Evolutionary conservation across 1,140 invertebrate genomes (phyloP), one percentile per base, ranked within the genome.

Genomic region (Bombus impatiens): DNA sequence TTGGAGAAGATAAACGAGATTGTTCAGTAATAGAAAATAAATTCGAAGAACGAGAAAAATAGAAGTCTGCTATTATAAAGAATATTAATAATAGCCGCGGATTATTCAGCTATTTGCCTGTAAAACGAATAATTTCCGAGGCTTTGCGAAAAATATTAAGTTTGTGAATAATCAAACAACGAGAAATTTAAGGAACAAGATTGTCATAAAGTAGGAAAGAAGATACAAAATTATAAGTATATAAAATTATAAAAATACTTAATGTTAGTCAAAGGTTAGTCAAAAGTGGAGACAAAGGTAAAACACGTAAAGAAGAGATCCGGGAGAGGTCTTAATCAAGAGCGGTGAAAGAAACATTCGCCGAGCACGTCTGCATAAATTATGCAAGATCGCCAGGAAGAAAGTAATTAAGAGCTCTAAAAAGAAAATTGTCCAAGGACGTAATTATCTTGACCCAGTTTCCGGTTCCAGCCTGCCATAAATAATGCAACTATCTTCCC

Each of bases 401-500:
- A 37, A 68, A 68, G 67, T 68, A 68, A 68, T 68, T 37, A 68
- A 68, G 67, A 68, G 35, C 32, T 68, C 35, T 68, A 37, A 68
- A 68, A 68, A 68, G 35, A 37, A 68, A 68, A 68, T 68, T 37
- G 32, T 37, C 67, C 9, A 68, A 37, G 35, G 67, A 68, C 35
- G 35, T 68, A 68, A 68, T 68, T 68, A 68, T 68, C 67, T 37
- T 68, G 67, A 68, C 67, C 67, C 67, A 37, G 35, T 68, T 68
- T 37, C 67, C 67, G 35, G 35, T 37, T 68, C 67, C 18, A 35
- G 9, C 32, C 22, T 68, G 67, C 67, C 32, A 68, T 68, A 68
- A 68, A 68, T 68, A 68, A 68, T 68, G 67, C 67, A 68, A 68
- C 67, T 68, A 37, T 37, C 35, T 68, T 4, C 3, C 35, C 35